Evolutionary conservation across 2,888 invertebrate species (phyloP), one percentile per base, ranked within the genome.

Genomic region (Dysmachus trigonus): DNA sequence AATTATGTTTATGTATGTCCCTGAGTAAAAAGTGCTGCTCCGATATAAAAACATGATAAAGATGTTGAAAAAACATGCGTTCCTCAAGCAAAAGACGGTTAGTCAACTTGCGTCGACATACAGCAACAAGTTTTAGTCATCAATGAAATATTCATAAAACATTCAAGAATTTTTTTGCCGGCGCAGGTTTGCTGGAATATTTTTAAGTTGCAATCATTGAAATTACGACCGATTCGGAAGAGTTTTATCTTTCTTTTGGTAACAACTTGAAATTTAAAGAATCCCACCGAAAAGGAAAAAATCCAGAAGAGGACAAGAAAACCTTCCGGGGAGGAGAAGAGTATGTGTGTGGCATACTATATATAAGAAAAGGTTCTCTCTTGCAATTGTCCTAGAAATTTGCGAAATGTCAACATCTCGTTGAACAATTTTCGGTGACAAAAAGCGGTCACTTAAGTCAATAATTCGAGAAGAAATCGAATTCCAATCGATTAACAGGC

Each of bases 401-500:
- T 27, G 6, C 82, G 33, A 82, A 82, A 82, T 82, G 82, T 71
- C 82, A 53, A 82, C 82, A 82, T 62, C 27, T 82, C 35, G 33
- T 27, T 41, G 71, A 33, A 51, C 10, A 53, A 22, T 38, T 31
- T 30, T 79, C 10, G 22, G 79, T 35, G 38, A 82, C 53, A 82
- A 82, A 71, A 82, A 82, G 71, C 31, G 82, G 82, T 82, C 82
- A 27, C 71, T 82, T 33, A 62, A 33, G 35, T n/a, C 22, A n/a
- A n/a, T 71, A 82, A 82, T 82, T 82, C 82, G 27, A 33, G 47
- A 62, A 62, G 62, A 82, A 82, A 82, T 82, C 35, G 82, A 82
- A 82, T 82, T 82, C 82, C 82, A 62, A 82, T 82, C 82, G 82
- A 62, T 82, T 82, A 82, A 62, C 82, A 71, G 62, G 35, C 82